phyloP scores from a whole-genome alignment of 1,140 invertebrate species.

The Copidosoma floridanum region DNA sequence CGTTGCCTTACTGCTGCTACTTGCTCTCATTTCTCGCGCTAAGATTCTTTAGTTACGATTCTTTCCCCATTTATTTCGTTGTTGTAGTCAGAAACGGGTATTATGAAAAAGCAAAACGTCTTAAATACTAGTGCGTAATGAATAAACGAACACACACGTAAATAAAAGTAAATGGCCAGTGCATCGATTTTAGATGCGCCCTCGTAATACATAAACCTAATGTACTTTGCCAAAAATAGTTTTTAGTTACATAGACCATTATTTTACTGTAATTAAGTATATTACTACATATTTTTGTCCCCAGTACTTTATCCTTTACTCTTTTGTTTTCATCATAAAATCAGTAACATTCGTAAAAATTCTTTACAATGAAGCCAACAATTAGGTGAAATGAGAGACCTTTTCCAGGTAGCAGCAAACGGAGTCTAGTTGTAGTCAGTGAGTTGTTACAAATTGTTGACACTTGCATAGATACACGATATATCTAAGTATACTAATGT shows the following conservation, averaged over 20 bases:
- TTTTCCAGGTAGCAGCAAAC: constrained; percentile 32
- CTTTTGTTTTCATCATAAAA: not conserved
- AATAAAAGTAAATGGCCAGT: constrained; percentile 57
- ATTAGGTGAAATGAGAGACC: constrained; percentile 13
- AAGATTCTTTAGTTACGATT: too few relatives aligned
- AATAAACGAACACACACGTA: constrained; percentile 18
- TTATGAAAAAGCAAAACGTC: constrained; percentile 41
- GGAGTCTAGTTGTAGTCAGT: constrained; percentile 46
- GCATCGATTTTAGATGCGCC: constrained; percentile 47
- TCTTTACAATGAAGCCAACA: too few relatives aligned
- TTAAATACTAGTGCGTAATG: constrained; percentile 54
- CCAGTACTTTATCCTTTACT: constrained; percentile 28
- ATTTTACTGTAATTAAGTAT: constrained; percentile 54
- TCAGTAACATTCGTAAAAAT: too few relatives aligned
- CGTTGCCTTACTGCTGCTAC: not conserved
- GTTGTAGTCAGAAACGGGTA: constrained; percentile 23
- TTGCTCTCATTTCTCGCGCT: constrained; percentile 7
- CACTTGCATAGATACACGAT: constrained; percentile 39
- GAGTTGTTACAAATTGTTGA: too few relatives aligned
- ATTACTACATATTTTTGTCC: constrained; percentile 34
- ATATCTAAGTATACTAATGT: too few relatives aligned
- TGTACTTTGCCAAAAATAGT: constrained; percentile 59
- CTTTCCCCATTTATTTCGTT: constrained; percentile 1
- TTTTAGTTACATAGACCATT: constrained; percentile 55
- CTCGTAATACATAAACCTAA: constrained; percentile 55